Evolutionary conservation across 35 echinoderm and acorn worm genomes (phyloP), one percentile per base, ranked within the genome.

Genomic region (Ptychodera flava): DNA sequence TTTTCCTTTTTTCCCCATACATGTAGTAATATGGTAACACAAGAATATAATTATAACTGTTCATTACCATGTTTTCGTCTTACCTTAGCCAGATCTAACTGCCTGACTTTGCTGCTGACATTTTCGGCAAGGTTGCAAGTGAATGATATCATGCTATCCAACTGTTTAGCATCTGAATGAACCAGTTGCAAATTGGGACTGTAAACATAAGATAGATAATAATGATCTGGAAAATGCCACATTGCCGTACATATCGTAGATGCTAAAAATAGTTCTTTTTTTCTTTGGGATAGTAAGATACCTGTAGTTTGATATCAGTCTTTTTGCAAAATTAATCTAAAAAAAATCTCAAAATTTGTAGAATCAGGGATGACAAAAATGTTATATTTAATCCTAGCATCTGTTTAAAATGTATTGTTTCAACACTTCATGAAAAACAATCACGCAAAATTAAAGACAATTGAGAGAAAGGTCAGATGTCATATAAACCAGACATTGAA

Each of bases 91-190:
- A 97, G 37, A 85, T 97, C 95, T 16, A 97, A 76, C 81, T 92
- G 87, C 33, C 95, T 91, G 77, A 97, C 95, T 86, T 97, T 97
- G 15, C 95, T 85, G 87, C 90, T 92, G 31, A 97, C 95, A 88
- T 94, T 94, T 87, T 97, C 95, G 32, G 95, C 95, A 76, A 97
- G 88, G 76, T 97, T 90, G 16, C 89, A 97, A 6, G 95, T 97
- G 78, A 94, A 94, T 1, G 87, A 91, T 27, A 97, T 93, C 95
- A 97, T 97, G 31, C 90, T 91, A 78, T 92, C 90, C 0, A 97
- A 90, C 80, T 97, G 90, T 64, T 92, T 97, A 31, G 95, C 90
- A 88, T 97, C 95, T 31, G 90, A 90, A 83, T 85, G 87, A 0
- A 97, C 95, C 77, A 89, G 83, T 35, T 94, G 90, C n/a, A 97